Evolutionary conservation across 2,888 invertebrate species (phyloP).

Genomic region (Drosophila peninsularis): DNA sequence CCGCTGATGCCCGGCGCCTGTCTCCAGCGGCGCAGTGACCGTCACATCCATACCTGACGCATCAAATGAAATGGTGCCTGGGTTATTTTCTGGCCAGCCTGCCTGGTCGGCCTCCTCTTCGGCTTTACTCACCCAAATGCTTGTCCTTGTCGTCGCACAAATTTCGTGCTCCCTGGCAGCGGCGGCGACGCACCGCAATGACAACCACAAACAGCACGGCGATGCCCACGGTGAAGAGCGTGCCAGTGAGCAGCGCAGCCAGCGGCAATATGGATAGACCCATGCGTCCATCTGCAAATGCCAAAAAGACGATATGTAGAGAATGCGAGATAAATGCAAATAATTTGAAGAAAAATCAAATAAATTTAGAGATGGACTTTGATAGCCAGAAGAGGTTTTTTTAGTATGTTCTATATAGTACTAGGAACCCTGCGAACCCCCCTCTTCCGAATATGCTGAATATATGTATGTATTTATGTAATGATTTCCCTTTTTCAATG

Average conservation of each 20-base stretch:
- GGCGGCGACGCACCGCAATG: slow-evolving; percentile 87
- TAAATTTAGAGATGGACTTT: no score
- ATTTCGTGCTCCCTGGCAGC: slow-evolving; percentile 86
- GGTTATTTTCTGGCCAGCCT: neutral
- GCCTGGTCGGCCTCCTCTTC: neutral
- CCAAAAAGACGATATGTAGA: neutral
- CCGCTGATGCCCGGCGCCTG: slow-evolving; percentile 92
- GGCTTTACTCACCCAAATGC: slow-evolving; percentile 82
- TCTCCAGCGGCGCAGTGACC: slow-evolving; percentile 88
- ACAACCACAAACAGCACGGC: slow-evolving; percentile 88
- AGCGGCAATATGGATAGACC: slow-evolving; percentile 90
- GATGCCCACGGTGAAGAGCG: slow-evolving; percentile 88
- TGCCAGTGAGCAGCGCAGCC: slow-evolving; percentile 89
- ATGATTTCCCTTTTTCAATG: no score
- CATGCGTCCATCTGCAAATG: slow-evolving; percentile 87
- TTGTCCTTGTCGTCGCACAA: slow-evolving; percentile 85
- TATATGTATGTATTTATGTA: no score
- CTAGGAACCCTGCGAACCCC: no score
- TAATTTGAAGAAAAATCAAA: neutral
- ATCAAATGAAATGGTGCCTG: slow-evolving; percentile 1
- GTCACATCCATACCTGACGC: slow-evolving; percentile 85
- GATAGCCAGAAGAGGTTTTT: no score
- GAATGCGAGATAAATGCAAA: neutral
- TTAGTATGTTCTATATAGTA: no score
- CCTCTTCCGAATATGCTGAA: no score